phyloP scores from a whole-genome alignment of 2,113 vertebrate genomes.

The Notarius lentiginosus region DNA sequence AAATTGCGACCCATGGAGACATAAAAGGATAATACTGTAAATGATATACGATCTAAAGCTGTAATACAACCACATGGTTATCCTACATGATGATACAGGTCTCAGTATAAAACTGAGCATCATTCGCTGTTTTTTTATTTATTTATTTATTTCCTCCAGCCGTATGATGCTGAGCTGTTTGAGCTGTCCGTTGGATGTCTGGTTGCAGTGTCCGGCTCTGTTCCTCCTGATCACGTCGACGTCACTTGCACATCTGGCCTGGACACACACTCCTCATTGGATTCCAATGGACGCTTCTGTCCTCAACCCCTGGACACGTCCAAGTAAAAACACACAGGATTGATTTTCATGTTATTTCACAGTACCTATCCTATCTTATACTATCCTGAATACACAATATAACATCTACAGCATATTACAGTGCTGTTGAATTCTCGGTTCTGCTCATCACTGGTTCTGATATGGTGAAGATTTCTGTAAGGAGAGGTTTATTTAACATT shows the following conservation, averaged over 20 bases:
- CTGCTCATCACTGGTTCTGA: too few relatives aligned
- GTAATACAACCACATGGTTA: not conserved
- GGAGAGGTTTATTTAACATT: too few relatives aligned
- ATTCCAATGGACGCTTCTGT: constrained; percentile 86
- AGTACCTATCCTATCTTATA: not conserved
- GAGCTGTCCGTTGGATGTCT: constrained; percentile 84
- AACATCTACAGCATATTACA: not conserved
- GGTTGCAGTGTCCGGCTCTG: constrained; percentile 82
- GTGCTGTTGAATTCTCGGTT: too few relatives aligned
- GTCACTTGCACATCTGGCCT: constrained; percentile 75
- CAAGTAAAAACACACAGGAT: constrained; percentile 70
- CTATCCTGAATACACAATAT: not conserved
- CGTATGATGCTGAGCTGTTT: constrained; percentile 85
- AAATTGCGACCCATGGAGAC: not conserved
- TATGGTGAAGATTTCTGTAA: too few relatives aligned
- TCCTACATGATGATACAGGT: not conserved
- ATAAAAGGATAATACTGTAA: not conserved
- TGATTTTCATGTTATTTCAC: not conserved
- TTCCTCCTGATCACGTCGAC: constrained; percentile 90
- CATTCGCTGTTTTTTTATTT: not conserved
- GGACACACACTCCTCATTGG: constrained; percentile 81
- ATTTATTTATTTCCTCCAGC: constrained; percentile 64
- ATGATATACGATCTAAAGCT: not conserved
- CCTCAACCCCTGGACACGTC: constrained; percentile 89
- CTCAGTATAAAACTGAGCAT: not conserved